phyloP scores from a whole-genome alignment of 2,888 invertebrate genomes.

The Pollenia amentaria region DNA sequence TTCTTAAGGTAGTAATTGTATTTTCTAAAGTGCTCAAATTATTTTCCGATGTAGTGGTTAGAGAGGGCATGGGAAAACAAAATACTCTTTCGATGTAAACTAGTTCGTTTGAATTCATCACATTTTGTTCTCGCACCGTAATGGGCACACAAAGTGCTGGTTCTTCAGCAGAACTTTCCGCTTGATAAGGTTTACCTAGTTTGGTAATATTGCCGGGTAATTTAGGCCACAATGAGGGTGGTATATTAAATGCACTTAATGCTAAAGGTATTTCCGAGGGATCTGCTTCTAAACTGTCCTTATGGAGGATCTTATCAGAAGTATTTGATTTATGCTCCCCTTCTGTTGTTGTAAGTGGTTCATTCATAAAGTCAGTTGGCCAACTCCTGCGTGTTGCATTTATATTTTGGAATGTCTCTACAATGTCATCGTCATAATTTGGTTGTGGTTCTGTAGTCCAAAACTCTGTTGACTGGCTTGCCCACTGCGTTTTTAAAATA shows the following conservation, averaged over 20 bases:
- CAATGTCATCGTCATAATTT: slow-evolving; percentile 28
- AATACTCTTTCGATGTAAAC: slow-evolving; percentile 80
- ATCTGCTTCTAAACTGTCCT: slow-evolving; percentile 15
- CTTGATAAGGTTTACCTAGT: slow-evolving; percentile 80
- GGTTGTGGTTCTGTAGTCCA: slow-evolving; percentile 21
- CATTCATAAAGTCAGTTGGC: slow-evolving; percentile 80
- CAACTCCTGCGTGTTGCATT: slow-evolving; percentile 76
- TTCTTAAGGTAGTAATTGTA: slow-evolving; percentile 7
- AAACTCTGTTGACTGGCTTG: slow-evolving; percentile 4
- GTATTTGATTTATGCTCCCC: slow-evolving; percentile 7
- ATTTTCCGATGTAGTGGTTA: slow-evolving; percentile 9
- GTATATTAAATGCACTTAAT: slow-evolving; percentile 78
- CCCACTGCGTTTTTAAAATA: neutral
- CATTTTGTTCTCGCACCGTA: slow-evolving; percentile 78
- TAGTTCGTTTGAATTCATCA: slow-evolving; percentile 73
- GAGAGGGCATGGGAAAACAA: slow-evolving; percentile 79
- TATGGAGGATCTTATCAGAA: neutral
- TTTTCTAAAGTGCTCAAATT: neutral
- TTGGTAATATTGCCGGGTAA: slow-evolving; percentile 80
- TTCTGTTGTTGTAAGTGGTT: slow-evolving; percentile 72
- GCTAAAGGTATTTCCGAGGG: slow-evolving; percentile 77
- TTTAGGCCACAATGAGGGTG: slow-evolving; percentile 77
- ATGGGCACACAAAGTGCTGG: slow-evolving; percentile 80
- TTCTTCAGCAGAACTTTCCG: slow-evolving; percentile 79
- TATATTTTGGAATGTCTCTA: slow-evolving; percentile 22